These are phyloP conservation scores for Amiota mariae DNA, from an alignment of 2,888 invertebrate species.

Conservation along the genomic window DNA sequence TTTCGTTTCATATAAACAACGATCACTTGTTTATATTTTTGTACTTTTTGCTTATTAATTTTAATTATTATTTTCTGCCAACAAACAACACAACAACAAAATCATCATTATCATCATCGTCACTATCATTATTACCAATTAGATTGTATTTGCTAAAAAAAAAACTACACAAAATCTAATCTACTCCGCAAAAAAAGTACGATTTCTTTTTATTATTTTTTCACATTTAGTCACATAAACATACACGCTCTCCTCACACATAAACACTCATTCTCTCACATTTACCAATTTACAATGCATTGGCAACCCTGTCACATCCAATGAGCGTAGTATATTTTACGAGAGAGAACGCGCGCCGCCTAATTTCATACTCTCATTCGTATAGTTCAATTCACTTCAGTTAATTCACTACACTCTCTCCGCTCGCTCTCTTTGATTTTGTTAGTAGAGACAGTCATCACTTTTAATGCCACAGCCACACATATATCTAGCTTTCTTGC, in stretches of 20 bases:
- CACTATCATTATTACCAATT: no score
- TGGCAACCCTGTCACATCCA: constrained; percentile 20
- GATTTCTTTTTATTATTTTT: neutral
- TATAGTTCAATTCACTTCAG: no score
- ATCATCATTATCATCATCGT: no score
- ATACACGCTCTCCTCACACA: neutral
- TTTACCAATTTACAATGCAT: neutral
- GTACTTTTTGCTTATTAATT: no score
- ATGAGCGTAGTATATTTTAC: neutral
- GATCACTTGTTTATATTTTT: no score
- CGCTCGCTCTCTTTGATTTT: neutral
- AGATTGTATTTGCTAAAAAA: neutral
- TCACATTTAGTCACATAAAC: neutral
- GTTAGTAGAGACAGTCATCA: neutral
- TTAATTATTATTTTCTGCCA: neutral
- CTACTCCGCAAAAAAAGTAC: neutral
- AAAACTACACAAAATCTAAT: constrained; percentile 2
- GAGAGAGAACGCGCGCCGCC: constrained; percentile 1
- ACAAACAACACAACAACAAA: constrained; percentile 27
- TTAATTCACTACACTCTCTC: neutral
- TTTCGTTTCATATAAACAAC: neutral
- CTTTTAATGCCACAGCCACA: neutral
- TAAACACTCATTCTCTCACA: neutral
- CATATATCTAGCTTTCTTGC: constrained; percentile 47
- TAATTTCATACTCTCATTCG: neutral